Conservation (phyloP, 2,888 invertebrate genomes). For the Uropetala carovei region DNA sequence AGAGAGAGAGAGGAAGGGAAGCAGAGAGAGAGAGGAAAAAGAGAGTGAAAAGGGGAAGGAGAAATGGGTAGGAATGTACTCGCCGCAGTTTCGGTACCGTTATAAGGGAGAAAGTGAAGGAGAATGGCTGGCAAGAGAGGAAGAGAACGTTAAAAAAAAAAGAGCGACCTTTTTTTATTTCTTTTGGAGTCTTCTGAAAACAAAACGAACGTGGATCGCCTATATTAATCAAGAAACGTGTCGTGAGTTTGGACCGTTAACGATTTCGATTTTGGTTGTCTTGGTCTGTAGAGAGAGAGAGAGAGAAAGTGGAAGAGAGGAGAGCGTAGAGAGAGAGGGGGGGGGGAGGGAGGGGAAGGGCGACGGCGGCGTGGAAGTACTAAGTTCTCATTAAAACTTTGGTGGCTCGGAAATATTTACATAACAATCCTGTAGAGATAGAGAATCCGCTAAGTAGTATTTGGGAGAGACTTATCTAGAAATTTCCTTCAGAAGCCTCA, state of each 20-base stretch:
- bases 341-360: background rate
- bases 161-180: background rate
- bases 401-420: background rate
- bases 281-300: too few relatives aligned
- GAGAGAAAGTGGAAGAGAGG: background rate
- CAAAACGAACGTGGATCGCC: background rate
- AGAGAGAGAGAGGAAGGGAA: too few relatives aligned
- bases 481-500: too few relatives aligned
- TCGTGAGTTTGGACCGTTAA: background rate
- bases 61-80: background rate
- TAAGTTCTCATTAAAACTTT: background rate
- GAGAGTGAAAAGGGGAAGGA: background rate
- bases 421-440: background rate
- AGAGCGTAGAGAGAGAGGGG: too few relatives aligned
- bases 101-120: background rate
- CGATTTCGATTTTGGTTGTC: background rate
- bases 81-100: background rate
- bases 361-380: background rate
- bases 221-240: constrained; percentile 21
- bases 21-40: background rate
- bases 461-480: background rate
- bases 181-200: background rate
- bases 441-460: background rate
- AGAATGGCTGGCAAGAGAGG: background rate
- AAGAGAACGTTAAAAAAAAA: background rate